A percentile compares a stretch with the other conserved stretches of the same genome.
Evolutionary conservation across 64 coral and sea anemone genomes (phyloP).

Genomic region (Montipora foliosa): DNA sequence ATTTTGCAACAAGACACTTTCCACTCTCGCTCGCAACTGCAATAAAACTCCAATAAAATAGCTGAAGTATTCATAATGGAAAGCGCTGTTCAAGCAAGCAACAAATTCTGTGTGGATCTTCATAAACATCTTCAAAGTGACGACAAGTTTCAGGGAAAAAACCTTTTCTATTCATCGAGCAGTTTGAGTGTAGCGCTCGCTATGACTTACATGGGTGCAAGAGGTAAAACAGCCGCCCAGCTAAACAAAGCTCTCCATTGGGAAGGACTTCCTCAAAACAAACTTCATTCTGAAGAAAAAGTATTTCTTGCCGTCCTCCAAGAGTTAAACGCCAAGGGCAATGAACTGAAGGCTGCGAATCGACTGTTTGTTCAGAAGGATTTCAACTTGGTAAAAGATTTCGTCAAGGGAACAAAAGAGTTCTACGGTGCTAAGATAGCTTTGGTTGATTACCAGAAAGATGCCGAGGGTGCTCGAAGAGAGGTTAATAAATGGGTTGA

Average conservation of each 20-base stretch:
- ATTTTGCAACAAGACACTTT: too few species aligned
- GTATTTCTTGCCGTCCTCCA: constrained; percentile 53
- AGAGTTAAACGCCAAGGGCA: constrained; percentile 21
- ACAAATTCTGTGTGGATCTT: constrained; percentile 57
- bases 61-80: constrained; percentile 30
- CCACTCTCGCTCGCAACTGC: too few species aligned
- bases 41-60: too few species aligned
- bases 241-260: constrained; percentile 78
- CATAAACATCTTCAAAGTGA: constrained; percentile 45
- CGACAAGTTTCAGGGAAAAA: constrained; percentile 5
- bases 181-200: constrained; percentile 86
- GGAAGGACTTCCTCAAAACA: constrained; percentile 35
- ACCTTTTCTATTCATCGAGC: constrained; percentile 88
- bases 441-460: constrained; percentile 82
- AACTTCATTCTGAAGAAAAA: constrained; percentile 61
- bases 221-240: constrained; percentile 73
- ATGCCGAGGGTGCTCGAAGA: constrained; percentile 71
- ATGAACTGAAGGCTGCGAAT: constrained; percentile 74
- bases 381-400: constrained; percentile 63
- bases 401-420: constrained; percentile 54
- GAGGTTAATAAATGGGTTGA: constrained; percentile 82
- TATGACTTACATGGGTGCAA: constrained; percentile 88
- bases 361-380: constrained; percentile 77
- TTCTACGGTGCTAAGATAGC: constrained; percentile 77
- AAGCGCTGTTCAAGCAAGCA: constrained; percentile 33